Evolutionary conservation across 2,888 invertebrate genomes (phyloP), one percentile per base, ranked within the genome.

Genomic region (Bugulina stolonifera): DNA sequence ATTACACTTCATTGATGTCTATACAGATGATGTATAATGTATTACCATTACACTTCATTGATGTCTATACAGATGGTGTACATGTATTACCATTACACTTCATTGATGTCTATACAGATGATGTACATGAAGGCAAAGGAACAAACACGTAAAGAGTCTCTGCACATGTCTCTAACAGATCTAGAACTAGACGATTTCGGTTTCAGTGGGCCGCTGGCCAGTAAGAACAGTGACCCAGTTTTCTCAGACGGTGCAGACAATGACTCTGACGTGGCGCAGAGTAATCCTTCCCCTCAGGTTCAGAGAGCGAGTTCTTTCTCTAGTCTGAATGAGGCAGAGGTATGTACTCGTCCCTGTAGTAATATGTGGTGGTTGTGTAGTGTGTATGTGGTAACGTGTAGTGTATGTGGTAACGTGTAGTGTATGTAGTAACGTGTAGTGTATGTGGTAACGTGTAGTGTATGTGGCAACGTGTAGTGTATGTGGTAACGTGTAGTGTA

Each of bases 101-200:
- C n/a, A n/a, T n/a, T n/a, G n/a, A n/a, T n/a, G n/a, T 52, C 52
- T 52, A 10, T 25, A 3, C n/a, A 55, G 55, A 14, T 5, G 3
- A 22, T 64, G 64, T 64, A 64, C 32, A 34, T 27, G 64, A 64
- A 64, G n/a, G 64, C 64, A 27, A 64, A 64, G 64, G 64, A 64
- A 27, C 27, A 32, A 34, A 27, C 64, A 3, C 64, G 64, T 10
- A 64, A 64, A 14, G 64, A 64, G 29, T 32, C 32, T 64, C 25
- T 18, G 5, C 29, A 14, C 32, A 2, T 64, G 22, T 64, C 64
- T 2, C 22, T 64, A 1, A 64, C 64, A 3, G 64, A 64, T 64
- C 27, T 32, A 64, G 64, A 64, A 5, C n/a, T 64, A 5, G 70
- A 70, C 23, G 70, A 70, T 18, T 10, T 70, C 70, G 70, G 70